Base-by-base conservation (phyloP, 1,140 invertebrate genomes). In the Drosophila ercepeae region DNA sequence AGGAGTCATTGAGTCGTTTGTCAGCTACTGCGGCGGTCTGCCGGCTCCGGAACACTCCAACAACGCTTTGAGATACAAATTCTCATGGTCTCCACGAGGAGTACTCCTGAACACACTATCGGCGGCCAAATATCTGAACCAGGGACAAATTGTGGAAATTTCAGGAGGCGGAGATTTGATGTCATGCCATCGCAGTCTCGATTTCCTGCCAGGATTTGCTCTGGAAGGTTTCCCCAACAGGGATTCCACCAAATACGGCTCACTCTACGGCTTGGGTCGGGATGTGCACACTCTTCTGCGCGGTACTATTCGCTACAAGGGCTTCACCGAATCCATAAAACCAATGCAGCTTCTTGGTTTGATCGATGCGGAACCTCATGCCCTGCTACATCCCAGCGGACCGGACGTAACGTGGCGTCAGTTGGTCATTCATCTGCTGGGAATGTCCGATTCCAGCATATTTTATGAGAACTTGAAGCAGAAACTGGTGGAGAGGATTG, bases 351-450 rank as follows among this genome's bases (percentile, higher is more conserved):
- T 95, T 45, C 92, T 99, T 32, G 98, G 98, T 0, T 92, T 99
- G 1, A 94, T 99, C n/a, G 96, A 97, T 91, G 93, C 95, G 0
- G 95, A 96, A 72, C 95, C 95, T 6, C 95, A 98, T 92, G 95
- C 98, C 0, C 94, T 94, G 77, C 92, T 99, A 2, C 98, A 99
- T 92, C 96, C 96, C 0, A 96, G 96, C 78, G 99, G 98, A 53
- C 98, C 98, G 1, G 97, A 98, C 63, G 96, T 99, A 4, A 99
- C 98, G 4, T 99, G 99, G 99, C 94, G 97, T 86, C 94, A 97
- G 88, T 93, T 99, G 23, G 94, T 99, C 25, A 98, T 97, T 78
- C 95, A 95, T 71, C 91, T 98, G 18, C 92, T 99, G 18, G 98
- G 97, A 2, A 92, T 98, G 55, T 93, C 96, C 45, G 96, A 96